Evolutionary conservation across 2,888 invertebrate species (phyloP).

Genomic region (Pimpla rufipes): DNA sequence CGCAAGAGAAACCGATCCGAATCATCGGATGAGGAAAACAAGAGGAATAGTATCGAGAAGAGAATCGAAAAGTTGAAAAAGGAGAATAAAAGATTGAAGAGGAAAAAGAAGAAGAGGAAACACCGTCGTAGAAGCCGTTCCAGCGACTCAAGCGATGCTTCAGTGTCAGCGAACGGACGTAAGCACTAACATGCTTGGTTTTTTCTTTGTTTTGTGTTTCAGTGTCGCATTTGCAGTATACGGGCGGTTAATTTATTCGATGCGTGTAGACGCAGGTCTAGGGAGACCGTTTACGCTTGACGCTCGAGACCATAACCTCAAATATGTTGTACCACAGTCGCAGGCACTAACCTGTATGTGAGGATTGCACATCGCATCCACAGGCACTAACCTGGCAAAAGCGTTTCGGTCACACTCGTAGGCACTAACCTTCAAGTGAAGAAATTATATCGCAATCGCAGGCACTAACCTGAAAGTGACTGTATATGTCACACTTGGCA

Average conservation of each 20-base stretch:
- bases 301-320: background rate
- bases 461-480: background rate
- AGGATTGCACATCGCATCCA: background rate
- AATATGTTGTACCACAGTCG: background rate
- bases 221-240: background rate
- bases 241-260: background rate
- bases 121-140: background rate
- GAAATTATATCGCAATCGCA: background rate
- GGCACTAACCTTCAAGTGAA: background rate
- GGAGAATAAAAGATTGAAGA: background rate
- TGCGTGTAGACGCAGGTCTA: background rate
- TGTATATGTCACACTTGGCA: background rate
- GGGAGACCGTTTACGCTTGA: background rate
- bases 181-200: background rate
- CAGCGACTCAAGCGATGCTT: background rate
- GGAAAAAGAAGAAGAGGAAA: background rate
- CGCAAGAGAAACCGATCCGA: background rate
- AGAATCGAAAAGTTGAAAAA: background rate
- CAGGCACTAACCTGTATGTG: background rate
- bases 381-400: too few relatives aligned
- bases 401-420: background rate
- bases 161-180: background rate
- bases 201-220: background rate
- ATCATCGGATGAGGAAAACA: background rate
- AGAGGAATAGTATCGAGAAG: background rate